These are phyloP conservation scores for Amblyopsis hoosieri DNA, from an alignment of 2,797 vertebrate species.

Conservation along the genomic window DNA sequence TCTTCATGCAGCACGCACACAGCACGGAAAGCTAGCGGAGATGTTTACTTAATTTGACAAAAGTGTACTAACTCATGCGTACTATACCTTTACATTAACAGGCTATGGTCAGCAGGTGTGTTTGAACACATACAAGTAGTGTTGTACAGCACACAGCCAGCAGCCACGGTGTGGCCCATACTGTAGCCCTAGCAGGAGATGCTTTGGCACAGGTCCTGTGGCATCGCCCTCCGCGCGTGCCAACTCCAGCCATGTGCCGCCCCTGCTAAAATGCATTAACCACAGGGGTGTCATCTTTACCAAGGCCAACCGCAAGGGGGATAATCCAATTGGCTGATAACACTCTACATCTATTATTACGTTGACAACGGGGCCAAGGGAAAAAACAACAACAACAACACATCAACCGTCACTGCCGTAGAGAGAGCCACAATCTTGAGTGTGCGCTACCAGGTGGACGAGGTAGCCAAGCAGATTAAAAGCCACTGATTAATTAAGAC, in stretches of 20 bases:
- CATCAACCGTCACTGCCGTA: conserved; percentile 32
- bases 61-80: too few relatives aligned
- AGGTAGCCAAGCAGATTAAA: conserved; percentile 72
- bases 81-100: not conserved
- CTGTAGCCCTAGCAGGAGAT: conserved; percentile 14
- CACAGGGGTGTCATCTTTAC: conserved; percentile 76
- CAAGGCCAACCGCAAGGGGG: conserved; percentile 70
- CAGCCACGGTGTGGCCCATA: not conserved
- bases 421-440: conserved; percentile 63
- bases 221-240: conserved; percentile 48
- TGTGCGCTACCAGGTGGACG: conserved; percentile 54
- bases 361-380: conserved; percentile 59
- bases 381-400: conserved; percentile 2
- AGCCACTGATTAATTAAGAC: conserved; percentile 71
- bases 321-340: conserved; percentile 71
- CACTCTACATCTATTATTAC: conserved; percentile 62
- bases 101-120: not conserved
- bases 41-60: too few relatives aligned
- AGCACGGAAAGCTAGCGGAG: too few relatives aligned
- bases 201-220: conserved; percentile 43
- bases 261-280: conserved; percentile 69
- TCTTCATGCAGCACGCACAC: too few relatives aligned
- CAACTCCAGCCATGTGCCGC: conserved; percentile 58
- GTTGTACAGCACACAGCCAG: not conserved
- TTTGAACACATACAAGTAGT: not conserved